Evolutionary conservation across 2,113 vertebrate species (phyloP).

Genomic region (Malurus melanocephalus): DNA sequence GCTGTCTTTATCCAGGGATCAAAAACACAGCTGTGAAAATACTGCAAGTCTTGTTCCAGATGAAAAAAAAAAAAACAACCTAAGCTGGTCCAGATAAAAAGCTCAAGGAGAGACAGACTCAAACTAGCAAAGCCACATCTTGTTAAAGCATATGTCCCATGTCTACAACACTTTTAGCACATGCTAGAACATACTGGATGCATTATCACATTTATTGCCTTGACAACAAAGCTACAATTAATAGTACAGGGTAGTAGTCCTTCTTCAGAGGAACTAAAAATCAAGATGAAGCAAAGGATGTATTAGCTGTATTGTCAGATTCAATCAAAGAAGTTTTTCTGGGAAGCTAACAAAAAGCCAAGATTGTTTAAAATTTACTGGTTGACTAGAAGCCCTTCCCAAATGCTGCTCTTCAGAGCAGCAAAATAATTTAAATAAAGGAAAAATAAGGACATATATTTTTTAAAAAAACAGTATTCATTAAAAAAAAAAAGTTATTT

Average conservation of each 20-base stretch:
- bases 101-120: constrained; percentile 15
- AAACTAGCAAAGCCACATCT: constrained; percentile 40
- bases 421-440: background rate
- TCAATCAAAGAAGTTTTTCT: background rate
- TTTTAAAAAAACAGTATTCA: background rate
- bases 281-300: background rate
- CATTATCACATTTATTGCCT: constrained; percentile 47
- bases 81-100: constrained; percentile 13
- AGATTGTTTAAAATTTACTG: background rate
- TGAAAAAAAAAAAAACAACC: background rate
- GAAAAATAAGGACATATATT: background rate
- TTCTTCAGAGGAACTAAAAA: background rate
- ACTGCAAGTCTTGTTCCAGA: background rate
- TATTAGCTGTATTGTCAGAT: background rate
- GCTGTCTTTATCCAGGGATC: background rate
- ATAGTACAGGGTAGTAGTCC: background rate
- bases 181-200: constrained; percentile 37
- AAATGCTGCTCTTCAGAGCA: background rate
- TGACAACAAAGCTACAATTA: constrained; percentile 55
- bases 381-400: background rate
- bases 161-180: constrained; percentile 44
- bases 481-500: background rate
- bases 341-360: background rate
- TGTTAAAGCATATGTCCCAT: constrained; percentile 31
- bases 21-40: background rate